These are phyloP conservation scores for Chiloscyllium plagiosum DNA, from an alignment of 2,113 vertebrate species.

Conservation along the genomic window DNA sequence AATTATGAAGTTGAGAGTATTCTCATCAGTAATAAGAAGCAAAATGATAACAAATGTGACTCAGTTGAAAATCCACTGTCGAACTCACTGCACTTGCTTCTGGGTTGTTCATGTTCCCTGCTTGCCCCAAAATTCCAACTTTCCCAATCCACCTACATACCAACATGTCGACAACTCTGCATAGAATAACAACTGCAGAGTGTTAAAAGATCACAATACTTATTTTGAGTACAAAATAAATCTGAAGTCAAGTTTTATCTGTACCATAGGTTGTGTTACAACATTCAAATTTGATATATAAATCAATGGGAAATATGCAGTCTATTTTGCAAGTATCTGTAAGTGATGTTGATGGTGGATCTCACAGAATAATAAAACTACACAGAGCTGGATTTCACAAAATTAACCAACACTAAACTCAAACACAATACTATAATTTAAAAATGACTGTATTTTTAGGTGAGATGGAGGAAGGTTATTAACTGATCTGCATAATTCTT, in stretches of 20 bases:
- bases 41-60: neutral
- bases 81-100: neutral
- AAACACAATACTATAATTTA: neutral
- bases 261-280: neutral
- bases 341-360: neutral
- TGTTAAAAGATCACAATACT: neutral
- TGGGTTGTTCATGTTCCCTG: neutral
- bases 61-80: neutral
- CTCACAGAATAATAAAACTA: neutral
- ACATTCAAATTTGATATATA: neutral
- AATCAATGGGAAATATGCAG: neutral
- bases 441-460: neutral
- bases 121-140: neutral
- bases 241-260: neutral
- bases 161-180: neutral
- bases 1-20: slow-evolving; percentile 27
- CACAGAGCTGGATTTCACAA: neutral
- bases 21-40: neutral
- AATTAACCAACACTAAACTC: neutral
- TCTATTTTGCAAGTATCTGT: neutral
- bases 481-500: neutral
- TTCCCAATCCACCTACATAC: neutral
- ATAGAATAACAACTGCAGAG: neutral
- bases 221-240: neutral
- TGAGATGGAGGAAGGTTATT: neutral